These are phyloP conservation scores for Oriolus oriolus DNA, from an alignment of 2,113 vertebrate species.

Conservation along the genomic window DNA sequence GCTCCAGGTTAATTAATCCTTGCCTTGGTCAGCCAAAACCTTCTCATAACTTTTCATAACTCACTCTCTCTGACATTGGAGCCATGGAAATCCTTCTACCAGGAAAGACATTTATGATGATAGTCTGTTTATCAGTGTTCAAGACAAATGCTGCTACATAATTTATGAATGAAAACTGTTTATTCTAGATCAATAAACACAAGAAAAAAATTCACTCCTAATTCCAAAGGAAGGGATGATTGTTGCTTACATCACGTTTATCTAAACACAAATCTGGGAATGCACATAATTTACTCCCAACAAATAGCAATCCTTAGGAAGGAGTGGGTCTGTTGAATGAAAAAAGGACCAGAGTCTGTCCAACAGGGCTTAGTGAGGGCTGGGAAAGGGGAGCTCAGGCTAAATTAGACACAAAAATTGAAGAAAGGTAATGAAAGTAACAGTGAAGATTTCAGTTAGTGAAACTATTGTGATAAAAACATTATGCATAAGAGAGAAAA, in stretches of 20 bases:
- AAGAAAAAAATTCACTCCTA: background rate
- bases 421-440: background rate
- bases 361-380: background rate
- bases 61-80: background rate
- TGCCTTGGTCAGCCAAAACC: background rate
- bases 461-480: background rate
- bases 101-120: background rate
- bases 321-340: background rate
- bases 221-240: background rate
- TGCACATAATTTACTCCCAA: background rate
- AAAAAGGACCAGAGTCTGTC: background rate
- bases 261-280: background rate
- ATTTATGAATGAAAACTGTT: background rate
- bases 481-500: background rate
- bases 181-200: background rate
- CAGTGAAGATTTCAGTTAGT: background rate
- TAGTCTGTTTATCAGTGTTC: background rate
- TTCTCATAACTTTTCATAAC: background rate
- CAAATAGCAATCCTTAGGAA: background rate
- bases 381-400: background rate
- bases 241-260: background rate
- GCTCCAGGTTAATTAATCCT: background rate
- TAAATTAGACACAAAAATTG: background rate
- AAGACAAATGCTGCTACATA: background rate
- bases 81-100: background rate